A percentile compares a stretch with the other conserved stretches of the same genome.
Conservation (phyloP, 2,888 invertebrate species). For the Dione juno region DNA sequence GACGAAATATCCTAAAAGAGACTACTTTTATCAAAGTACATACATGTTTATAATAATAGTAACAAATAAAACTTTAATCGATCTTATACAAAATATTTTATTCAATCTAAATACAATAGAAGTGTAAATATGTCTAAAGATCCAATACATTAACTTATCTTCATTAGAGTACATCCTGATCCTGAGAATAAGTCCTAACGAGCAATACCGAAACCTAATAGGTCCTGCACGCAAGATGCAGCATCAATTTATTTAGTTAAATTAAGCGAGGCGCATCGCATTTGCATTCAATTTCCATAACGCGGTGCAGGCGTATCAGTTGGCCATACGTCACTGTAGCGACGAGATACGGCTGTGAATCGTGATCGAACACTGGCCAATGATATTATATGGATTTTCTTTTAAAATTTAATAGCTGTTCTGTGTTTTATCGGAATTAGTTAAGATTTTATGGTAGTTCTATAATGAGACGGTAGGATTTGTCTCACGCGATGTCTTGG, state of each 20-base stretch:
- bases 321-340: constrained; percentile 77
- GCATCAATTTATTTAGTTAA: constrained; percentile 81
- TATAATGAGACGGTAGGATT: background rate
- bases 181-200: constrained; percentile 55
- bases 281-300: constrained; percentile 83
- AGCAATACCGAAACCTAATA: constrained; percentile 68
- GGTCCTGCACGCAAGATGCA: constrained; percentile 61
- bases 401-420: constrained; percentile 37
- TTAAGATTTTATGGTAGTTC: background rate
- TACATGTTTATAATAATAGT: too few relatives aligned
- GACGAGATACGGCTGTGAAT: constrained; percentile 61
- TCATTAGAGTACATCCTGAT: constrained; percentile 46
- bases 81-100: background rate
- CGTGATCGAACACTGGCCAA: constrained; percentile 62
- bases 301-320: constrained; percentile 69
- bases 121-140: background rate
- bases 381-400: constrained; percentile 45
- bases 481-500: background rate
- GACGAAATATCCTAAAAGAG: too few relatives aligned
- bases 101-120: background rate
- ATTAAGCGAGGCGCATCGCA: constrained; percentile 76
- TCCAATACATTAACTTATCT: constrained; percentile 30
- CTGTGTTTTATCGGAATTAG: background rate
- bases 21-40: too few relatives aligned
- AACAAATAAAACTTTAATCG: too few relatives aligned